Percentiles rank a stretch among this genome's conserved stretches.
phyloP scores from a whole-genome alignment of 2,888 invertebrate genomes.

The Ferrisia virgata region DNA sequence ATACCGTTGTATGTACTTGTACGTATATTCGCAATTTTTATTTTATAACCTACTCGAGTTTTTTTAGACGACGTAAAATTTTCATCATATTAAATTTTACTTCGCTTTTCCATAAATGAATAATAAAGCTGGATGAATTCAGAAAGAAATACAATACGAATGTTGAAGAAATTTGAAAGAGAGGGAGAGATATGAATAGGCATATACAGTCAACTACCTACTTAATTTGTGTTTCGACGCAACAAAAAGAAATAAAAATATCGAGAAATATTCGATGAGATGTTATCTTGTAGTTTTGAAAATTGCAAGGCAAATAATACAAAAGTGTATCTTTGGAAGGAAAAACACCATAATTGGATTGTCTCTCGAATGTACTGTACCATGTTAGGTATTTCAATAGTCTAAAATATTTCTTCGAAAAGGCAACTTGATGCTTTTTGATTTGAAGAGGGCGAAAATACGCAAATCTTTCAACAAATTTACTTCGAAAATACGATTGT shows the following conservation, averaged over 20 bases:
- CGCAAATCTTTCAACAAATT: neutral
- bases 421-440: slow-evolving; percentile 5
- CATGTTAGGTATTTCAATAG: neutral
- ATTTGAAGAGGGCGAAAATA: neutral
- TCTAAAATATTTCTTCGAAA: neutral
- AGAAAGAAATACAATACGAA: too few relatives aligned
- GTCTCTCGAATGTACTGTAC: neutral
- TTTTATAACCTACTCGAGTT: neutral
- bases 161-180: too few relatives aligned
- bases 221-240: neutral
- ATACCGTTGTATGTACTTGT: neutral
- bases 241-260: neutral
- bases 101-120: too few relatives aligned
- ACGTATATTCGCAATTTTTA: neutral
- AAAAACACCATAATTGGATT: neutral
- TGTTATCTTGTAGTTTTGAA: neutral
- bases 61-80: neutral
- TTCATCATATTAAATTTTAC: neutral
- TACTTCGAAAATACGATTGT: neutral
- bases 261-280: neutral
- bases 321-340: neutral
- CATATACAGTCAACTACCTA: too few relatives aligned
- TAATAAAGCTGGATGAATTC: too few relatives aligned
- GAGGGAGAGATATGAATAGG: too few relatives aligned
- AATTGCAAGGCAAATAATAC: neutral